Evolutionary conservation across 1,140 invertebrate species (phyloP).

Genomic region (Pseudomyrmex pallidus): DNA sequence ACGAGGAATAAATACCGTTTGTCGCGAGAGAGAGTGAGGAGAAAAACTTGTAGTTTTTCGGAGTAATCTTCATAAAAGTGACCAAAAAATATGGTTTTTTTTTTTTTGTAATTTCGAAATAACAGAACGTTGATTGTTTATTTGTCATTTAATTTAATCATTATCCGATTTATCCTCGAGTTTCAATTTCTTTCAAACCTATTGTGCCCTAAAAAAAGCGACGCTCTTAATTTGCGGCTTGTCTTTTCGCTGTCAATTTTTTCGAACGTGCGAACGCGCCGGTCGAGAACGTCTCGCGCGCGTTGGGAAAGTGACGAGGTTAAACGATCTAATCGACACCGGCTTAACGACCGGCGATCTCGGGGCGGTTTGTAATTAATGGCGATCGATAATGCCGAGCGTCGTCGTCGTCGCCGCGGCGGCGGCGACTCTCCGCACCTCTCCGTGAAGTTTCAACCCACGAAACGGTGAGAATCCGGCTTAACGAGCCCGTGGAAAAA

Average conservation of each 20-base stretch:
- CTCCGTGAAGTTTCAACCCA: constrained; percentile 69
- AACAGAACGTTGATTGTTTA: not conserved
- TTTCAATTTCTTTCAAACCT: not conserved
- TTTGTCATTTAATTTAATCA: not conserved
- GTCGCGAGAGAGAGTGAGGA: too few relatives aligned
- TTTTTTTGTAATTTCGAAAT: too few relatives aligned
- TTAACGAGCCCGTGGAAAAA: constrained; percentile 79
- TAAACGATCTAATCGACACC: constrained; percentile 75
- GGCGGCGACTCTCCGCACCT: not conserved
- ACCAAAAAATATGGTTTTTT: too few relatives aligned
- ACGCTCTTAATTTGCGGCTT: not conserved
- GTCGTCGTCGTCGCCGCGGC: not conserved
- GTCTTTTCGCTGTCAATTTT: constrained; percentile 18
- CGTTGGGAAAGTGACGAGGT: constrained; percentile 15
- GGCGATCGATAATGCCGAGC: constrained; percentile 75
- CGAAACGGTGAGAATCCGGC: constrained; percentile 77
- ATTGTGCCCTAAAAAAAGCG: not conserved
- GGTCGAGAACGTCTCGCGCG: constrained; percentile 26
- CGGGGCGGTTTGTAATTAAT: constrained; percentile 74
- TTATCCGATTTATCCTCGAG: not conserved
- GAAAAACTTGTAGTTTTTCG: too few relatives aligned
- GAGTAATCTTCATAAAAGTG: too few relatives aligned
- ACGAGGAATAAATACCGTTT: too few relatives aligned
- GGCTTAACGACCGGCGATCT: constrained; percentile 77
- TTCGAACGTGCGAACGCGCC: constrained; percentile 15